Conservation (phyloP, 1,140 invertebrate species). For the Coenobita brevimanus region DNA sequence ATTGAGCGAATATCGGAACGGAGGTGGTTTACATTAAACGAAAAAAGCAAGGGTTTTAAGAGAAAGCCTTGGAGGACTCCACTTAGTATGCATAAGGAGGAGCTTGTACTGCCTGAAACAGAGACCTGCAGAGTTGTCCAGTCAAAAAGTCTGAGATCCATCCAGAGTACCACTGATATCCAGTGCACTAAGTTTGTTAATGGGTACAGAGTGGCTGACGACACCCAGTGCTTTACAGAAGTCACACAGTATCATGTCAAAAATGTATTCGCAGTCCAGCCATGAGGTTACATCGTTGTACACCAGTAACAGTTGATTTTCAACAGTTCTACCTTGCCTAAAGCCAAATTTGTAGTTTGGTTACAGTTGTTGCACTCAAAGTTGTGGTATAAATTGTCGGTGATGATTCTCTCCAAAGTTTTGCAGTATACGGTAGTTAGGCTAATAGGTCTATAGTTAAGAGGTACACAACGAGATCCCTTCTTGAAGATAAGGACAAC, state of each 20-base stretch:
- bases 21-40: not conserved
- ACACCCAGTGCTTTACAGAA: constrained; percentile 70
- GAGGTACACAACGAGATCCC: not conserved
- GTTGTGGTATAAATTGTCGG: not conserved
- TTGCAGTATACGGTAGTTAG: constrained; percentile 10
- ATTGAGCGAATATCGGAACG: not conserved
- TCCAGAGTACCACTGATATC: not conserved
- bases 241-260: constrained; percentile 11
- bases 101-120: not conserved
- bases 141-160: no score
- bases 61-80: not conserved
- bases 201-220: not conserved
- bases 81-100: no score
- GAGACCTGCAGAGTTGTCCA: no score
- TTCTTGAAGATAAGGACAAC: constrained; percentile 5
- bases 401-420: not conserved
- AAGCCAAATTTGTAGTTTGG: not conserved
- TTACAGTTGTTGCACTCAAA: not conserved
- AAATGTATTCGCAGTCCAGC: not conserved
- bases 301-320: not conserved
- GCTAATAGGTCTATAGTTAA: constrained; percentile 30
- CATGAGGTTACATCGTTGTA: constrained; percentile 8
- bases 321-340: not conserved
- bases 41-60: not conserved
- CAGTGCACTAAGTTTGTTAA: not conserved